Evolutionary conservation across 2,113 vertebrate genomes (phyloP).

Genomic region (Bufo bufo): DNA sequence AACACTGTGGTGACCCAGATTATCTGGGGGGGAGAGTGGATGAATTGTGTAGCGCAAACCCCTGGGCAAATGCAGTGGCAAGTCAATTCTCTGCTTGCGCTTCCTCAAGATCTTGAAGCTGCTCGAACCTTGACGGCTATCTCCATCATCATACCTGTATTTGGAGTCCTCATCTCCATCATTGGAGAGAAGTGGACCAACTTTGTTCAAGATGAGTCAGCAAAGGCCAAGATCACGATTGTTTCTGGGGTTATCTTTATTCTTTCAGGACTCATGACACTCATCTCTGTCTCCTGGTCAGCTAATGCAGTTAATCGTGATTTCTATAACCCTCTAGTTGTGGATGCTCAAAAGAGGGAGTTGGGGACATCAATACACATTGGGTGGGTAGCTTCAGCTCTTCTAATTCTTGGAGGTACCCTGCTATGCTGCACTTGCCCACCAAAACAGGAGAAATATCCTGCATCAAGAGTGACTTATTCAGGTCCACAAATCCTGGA

Average conservation of each 20-base stretch:
- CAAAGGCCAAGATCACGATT: slow-evolving; percentile 86
- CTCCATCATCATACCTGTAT: slow-evolving; percentile 78
- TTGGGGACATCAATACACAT: slow-evolving; percentile 85
- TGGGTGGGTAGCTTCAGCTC: slow-evolving; percentile 84
- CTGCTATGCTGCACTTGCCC: slow-evolving; percentile 94
- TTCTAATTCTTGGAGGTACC: slow-evolving; percentile 81
- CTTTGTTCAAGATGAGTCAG: slow-evolving; percentile 81
- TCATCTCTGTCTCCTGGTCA: slow-evolving; percentile 86
- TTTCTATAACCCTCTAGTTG: slow-evolving; percentile 84
- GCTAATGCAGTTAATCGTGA: slow-evolving; percentile 86
- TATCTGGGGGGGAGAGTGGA: slow-evolving; percentile 86
- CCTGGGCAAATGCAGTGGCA: slow-evolving; percentile 88
- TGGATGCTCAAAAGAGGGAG: slow-evolving; percentile 82
- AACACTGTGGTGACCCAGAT: slow-evolving; percentile 87
- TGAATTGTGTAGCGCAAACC: slow-evolving; percentile 87
- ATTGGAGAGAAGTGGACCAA: slow-evolving; percentile 90
- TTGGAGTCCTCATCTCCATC: slow-evolving; percentile 84
- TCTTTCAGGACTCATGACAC: slow-evolving; percentile 78
- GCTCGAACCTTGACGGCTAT: slow-evolving; percentile 85
- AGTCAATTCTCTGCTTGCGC: slow-evolving; percentile 81
- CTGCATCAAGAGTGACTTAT: slow-evolving; percentile 77
- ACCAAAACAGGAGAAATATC: slow-evolving; percentile 79
- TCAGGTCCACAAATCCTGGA: slow-evolving; percentile 75
- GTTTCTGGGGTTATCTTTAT: slow-evolving; percentile 82
- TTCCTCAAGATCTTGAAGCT: slow-evolving; percentile 85